Evolutionary conservation across 92 coral and sea anemone species (phyloP), one percentile per base, ranked within the genome.

Genomic region (Nematostella vectensis): DNA sequence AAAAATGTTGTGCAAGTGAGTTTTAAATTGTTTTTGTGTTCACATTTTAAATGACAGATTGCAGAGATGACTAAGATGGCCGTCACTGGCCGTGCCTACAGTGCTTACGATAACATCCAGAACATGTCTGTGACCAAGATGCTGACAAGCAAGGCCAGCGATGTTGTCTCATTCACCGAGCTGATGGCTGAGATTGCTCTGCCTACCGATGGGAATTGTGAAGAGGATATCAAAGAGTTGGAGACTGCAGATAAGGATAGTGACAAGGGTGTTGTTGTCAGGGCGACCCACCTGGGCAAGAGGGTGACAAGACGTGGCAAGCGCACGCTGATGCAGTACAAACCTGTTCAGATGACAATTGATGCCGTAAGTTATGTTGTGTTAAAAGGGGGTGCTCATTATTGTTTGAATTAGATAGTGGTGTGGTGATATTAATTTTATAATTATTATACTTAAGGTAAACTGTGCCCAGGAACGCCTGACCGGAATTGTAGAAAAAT

Each of bases 201-300:
- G 66, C 98, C 98, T 0, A 72, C 96, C 30, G 96, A 86, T 57
- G 96, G 96, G 2, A 68, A 54, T 17, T 62, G 79, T 50, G 49
- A 70, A 1, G 95, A 86, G 27, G 96, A 91, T 59, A 80, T 81
- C 72, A 75, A 81, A 17, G 98, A 91, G 58, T 60, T 88, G 37
- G 83, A 77, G 38, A 31, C 68, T 9, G 79, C 71, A 2, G 82
- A 71, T 47, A 65, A 65, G 25, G 95, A 85, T 25, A 66, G 70
- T 1, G 48, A 70, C 12, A 66, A 75, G 29, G 87, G 96, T 2
- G 50, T 68, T 4, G 58, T 81, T 33, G 77, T 63, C 18, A 67
- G 98, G 49, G 88, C 77, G 26, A 47, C 58, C 27, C 72, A 76
- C 33, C 67, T 91, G 68, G 78, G 66, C 15, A 56, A 61, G 23